Evolutionary conservation across 2,113 vertebrate genomes (phyloP), one percentile per base, ranked within the genome.

Genomic region (Butorides virescens): DNA sequence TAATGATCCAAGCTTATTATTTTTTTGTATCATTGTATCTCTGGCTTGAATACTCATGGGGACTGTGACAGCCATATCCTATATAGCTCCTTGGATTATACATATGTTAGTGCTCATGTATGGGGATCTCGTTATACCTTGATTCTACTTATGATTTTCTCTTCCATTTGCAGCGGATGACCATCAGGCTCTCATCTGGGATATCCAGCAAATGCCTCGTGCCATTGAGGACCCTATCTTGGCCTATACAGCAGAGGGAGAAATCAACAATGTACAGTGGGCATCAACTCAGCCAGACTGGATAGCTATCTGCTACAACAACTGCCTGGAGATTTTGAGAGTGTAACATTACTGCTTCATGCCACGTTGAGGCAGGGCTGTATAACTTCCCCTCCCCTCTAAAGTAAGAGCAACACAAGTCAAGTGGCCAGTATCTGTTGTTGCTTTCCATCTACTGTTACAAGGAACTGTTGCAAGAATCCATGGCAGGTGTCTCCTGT

Each of bases 301-400:
- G 99, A 99, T 99, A 83, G 99, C 99, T 96, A 99, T 99, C 98
- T 99, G 99, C 98, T 99, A 99, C 98, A 99, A 99, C 98, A 99
- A 99, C 98, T 99, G 99, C 97, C 98, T 99, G 98, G 99, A 99
- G 98, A 99, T 99, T 96, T 98, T 99, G 97, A 98, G 99, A 78
- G 99, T 99, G 95, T 99, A 98, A 98, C 96, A 36, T 42, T 37
- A 36, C 94, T 91, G 97, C 93, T 27, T 74, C 56, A 2, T 73
- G 92, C 94, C 52, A 50, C 37, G 1, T 21, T 81, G 71, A 76
- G 96, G 97, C 97, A 96, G 96, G 96, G 97, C 93, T 93, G 92
- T 96, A 63, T 88, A 62, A 94, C 58, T 91, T 96, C 94, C 95
- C 96, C 83, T 96, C 93, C 96, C 93, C 94, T 97, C 97, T 96